These are phyloP conservation scores for Odontamblyopus rebecca DNA, from an alignment of 2,797 vertebrate species.

Conservation along the genomic window DNA sequence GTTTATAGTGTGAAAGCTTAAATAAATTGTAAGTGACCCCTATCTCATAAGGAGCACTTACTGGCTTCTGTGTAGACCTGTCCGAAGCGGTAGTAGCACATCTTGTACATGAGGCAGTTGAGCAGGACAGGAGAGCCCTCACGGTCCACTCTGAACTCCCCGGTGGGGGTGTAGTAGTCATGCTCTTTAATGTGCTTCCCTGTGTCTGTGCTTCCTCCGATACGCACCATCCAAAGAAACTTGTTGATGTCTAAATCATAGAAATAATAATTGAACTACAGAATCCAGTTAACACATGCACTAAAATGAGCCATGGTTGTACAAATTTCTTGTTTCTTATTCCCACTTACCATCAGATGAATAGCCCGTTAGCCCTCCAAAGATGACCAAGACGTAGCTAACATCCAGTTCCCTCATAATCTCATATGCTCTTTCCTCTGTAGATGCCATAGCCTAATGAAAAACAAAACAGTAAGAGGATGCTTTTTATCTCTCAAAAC, in stretches of 20 bases:
- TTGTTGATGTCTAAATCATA: conserved; percentile 91
- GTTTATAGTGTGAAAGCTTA: background rate
- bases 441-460: conserved; percentile 94
- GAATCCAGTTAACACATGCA: background rate
- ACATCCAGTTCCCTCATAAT: conserved; percentile 99
- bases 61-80: conserved; percentile 99
- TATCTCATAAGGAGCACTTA: conserved; percentile 74
- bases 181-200: conserved; percentile 98
- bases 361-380: conserved; percentile 96
- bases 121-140: conserved; percentile 96
- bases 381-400: conserved; percentile 97
- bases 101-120: conserved; percentile 99
- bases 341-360: conserved; percentile 88
- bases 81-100: conserved; percentile 99
- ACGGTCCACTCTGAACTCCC: conserved; percentile 95
- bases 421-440: conserved; percentile 96
- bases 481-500: background rate
- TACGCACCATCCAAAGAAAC: conserved; percentile 99
- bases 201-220: conserved; percentile 97
- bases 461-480: background rate
- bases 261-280: background rate
- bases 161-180: conserved; percentile 96
- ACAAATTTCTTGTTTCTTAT: background rate
- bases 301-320: background rate
- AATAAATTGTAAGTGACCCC: background rate